phyloP scores from a whole-genome alignment of 2,113 vertebrate species.

The Leiothrix lutea region DNA sequence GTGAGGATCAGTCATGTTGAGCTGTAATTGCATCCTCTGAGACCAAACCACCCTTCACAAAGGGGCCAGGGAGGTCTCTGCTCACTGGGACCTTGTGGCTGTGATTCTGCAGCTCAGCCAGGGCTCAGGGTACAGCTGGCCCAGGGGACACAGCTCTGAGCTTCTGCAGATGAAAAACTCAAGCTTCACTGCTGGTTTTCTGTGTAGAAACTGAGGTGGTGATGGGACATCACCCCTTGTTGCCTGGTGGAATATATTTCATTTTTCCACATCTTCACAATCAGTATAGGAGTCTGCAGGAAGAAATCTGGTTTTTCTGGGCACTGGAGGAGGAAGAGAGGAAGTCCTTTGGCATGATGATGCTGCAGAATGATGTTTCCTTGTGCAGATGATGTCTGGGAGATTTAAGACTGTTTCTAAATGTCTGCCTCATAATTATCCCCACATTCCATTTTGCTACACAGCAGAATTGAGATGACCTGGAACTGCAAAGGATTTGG shows the following conservation, averaged over 20 bases:
- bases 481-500: background rate
- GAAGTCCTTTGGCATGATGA: background rate
- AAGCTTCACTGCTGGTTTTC: background rate
- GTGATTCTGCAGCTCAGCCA: background rate
- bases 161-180: background rate
- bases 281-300: background rate
- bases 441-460: background rate
- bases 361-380: background rate
- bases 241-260: background rate
- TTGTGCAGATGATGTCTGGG: background rate
- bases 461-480: background rate
- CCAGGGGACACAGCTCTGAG: background rate
- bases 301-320: background rate
- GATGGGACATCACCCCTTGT: background rate
- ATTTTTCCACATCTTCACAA: background rate
- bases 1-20: background rate
- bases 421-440: background rate
- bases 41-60: background rate
- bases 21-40: background rate
- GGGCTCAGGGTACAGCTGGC: background rate
- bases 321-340: background rate
- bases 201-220: background rate
- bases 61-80: background rate
- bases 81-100: accelerated
- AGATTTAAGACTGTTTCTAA: background rate